Conservation (phyloP, 2,888 invertebrate species). For the Candidula unifasciata region DNA sequence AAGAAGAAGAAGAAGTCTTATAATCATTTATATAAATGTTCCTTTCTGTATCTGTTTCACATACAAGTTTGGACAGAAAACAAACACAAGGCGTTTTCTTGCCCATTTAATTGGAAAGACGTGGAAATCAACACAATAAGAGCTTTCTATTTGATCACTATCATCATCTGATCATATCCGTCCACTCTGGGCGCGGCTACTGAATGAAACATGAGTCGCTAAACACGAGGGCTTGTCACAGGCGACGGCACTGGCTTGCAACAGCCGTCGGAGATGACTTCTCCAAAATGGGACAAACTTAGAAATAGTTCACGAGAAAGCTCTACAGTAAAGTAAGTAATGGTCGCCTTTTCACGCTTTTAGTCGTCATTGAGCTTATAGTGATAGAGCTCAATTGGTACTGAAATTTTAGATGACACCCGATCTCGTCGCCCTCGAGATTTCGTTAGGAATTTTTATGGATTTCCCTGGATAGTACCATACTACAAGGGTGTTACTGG, state of each 20-base stretch:
- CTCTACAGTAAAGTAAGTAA: no score
- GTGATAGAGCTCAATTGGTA: no score
- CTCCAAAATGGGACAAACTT: no score
- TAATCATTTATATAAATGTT: no score
- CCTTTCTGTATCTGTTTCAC: neutral
- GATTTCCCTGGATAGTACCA: no score
- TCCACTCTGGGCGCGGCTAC: neutral
- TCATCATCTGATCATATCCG: neutral
- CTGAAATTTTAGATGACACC: no score
- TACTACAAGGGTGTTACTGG: no score
- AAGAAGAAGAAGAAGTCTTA: neutral
- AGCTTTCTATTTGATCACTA: slow-evolving; percentile 28
- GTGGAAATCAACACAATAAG: slow-evolving; percentile 33
- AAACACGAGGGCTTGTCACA: slow-evolving; percentile 24
- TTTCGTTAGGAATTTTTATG: no score
- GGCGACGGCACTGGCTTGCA: slow-evolving; percentile 8
- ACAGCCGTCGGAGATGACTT: neutral
- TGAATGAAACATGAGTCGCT: neutral
- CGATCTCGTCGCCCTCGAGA: no score
- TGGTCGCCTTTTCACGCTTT: no score
- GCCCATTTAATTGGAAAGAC: neutral
- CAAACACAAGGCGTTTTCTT: neutral
- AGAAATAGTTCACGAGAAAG: no score
- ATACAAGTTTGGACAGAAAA: neutral
- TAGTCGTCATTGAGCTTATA: no score